Evolutionary conservation across 2,113 vertebrate genomes (phyloP), one percentile per base, ranked within the genome.

Genomic region (Mastomys natalensis): DNA sequence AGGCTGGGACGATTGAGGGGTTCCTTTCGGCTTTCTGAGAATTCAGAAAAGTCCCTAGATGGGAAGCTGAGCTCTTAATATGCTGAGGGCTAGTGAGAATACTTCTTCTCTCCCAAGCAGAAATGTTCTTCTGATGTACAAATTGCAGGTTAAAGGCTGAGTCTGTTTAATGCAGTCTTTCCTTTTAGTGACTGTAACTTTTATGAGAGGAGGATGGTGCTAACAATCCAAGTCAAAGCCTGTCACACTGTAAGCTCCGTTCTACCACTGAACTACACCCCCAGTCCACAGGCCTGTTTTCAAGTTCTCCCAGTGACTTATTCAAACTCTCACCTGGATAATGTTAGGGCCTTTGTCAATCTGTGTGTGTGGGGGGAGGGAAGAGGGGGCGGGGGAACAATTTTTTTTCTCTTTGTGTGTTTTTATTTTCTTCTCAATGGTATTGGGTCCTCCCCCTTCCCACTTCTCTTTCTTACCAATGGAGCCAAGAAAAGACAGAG

Each of bases 381-480:
- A n/a, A n/a, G n/a, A 24, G 9, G 24, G 26, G 26, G 9, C 9
- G 58, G 58, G 43, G 16, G 26, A 3, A 68, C 51, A 66, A 7
- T 17, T 24, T 19, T 8, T 8, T 53, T n/a, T 24, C 76, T 91
- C 64, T 93, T 58, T 40, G 51, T 53, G 22, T 87, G 87, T 93
- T 87, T 91, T 17, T 76, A 84, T 92, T 90, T 72, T 10, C 4
- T 1, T 9, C 21, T 89, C 12, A n/a, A 9, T 34, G 10, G 37
- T 53, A 80, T 34, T 78, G 4, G 4, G 34, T 10, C 1, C 73
- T 72, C 7, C 17, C 76, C 17, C 22, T 4, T 95, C 12, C 60
- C 60, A 55, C 34, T 87, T 73, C 70, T 93, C n/a, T 43, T 97
- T 93, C 78, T 89, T 95, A 90, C 80, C 78, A 85, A 73, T 3